Evolutionary conservation across 2,797 vertebrate genomes (phyloP), one percentile per base, ranked within the genome.

Genomic region (Gallirallus australis): DNA sequence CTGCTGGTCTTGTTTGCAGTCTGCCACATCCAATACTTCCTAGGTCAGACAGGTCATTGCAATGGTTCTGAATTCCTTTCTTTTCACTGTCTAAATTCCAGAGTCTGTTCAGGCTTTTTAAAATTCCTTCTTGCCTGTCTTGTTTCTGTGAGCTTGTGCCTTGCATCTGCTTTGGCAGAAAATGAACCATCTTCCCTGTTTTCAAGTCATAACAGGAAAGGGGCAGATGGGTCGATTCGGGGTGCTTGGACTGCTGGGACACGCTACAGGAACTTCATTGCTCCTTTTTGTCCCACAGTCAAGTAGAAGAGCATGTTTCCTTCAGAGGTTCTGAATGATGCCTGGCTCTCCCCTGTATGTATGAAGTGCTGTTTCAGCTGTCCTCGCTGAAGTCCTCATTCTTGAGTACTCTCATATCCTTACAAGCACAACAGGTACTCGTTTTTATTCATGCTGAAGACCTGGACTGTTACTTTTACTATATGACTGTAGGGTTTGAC

Each of bases 1-100:
- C 45, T 61, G 72, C 84, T 89, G 57, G 78, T 70, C 75, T 85
- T 87, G 92, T 90, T 95, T 97, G 81, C 90, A 73, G 64, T 68
- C 79, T 96, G 91, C 92, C 54, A 47, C 69, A 91, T 81, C 60
- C 89, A 75, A 50, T 93, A 60, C 83, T 80, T 92, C 83, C 79
- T 57, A 25, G 65, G 72, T 92, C 72, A 75, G 82, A 63, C 35
- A 66, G 86, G 84, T 86, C 72, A 65, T n/a, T 78, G 82, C 65
- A 72, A 23, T 91, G 61, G 33, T 54, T 95, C 75, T 92, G 70
- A 80, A 71, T 60, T 82, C 42, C 40, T 71, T 85, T 77, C 17
- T 85, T 31, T 39, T 71, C 61, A 25, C 86, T 82, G 14, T 86
- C 64, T 80, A 47, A 76, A 77, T 86, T 92, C 59, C 48, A 70